Evolutionary conservation across 2,888 invertebrate genomes (phyloP).

Genomic region (Oeneis ivallda): DNA sequence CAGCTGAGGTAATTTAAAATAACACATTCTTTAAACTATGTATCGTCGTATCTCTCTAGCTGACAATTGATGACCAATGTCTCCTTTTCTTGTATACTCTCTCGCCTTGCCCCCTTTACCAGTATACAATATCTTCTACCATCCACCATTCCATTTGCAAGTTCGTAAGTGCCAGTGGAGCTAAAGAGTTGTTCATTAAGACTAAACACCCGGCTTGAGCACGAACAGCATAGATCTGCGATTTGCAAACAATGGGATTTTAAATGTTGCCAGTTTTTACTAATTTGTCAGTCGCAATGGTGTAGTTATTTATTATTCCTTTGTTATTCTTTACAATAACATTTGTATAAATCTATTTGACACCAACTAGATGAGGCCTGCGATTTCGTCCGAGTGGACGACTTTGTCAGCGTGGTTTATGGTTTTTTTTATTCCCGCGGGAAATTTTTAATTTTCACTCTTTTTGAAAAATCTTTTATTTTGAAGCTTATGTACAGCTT

Average conservation of each 20-base stretch:
- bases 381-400: no score
- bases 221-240: slow-evolving; percentile 67
- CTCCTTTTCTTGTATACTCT: no score
- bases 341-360: neutral
- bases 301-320: neutral
- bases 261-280: slow-evolving; percentile 26
- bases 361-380: no score
- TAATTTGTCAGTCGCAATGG: slow-evolving; percentile 7
- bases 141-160: slow-evolving; percentile 12
- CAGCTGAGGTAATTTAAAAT: no score
- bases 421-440: no score
- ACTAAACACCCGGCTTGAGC: slow-evolving; percentile 62
- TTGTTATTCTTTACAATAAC: neutral
- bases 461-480: no score
- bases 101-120: neutral
- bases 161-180: slow-evolving; percentile 18
- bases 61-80: no score
- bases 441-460: no score
- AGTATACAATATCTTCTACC: neutral
- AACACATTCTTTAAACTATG: no score
- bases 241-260: slow-evolving; percentile 48
- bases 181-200: slow-evolving; percentile 63
- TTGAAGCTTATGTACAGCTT: no score
- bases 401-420: no score
- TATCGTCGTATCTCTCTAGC: no score